Evolutionary conservation across 30 jellyfish, hydroid and myxozoan species (phyloP), one percentile per base, ranked within the genome.

Genomic region (Hydractinia symbiolongicarpus): DNA sequence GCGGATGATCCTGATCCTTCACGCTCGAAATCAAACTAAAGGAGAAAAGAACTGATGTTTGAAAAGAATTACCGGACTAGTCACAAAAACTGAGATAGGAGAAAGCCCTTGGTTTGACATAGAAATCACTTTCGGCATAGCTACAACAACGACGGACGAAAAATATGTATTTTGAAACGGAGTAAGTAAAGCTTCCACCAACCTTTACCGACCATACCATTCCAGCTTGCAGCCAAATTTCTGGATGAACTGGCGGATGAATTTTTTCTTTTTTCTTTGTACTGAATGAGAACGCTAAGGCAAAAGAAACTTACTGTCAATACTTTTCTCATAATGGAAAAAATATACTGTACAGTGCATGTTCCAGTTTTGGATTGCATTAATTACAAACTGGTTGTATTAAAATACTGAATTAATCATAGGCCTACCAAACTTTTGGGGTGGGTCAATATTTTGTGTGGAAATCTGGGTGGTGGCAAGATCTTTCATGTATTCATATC

Each of bases 141-240:
- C 44, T 30, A 30, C 44, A 30, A 30, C 44, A 30, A 30, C 2
- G 44, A 30, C 44, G 44, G 44, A 1, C 2, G 44, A 30, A 30
- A 30, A 30, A 1, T 30, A 30, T 30, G 44, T 30, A 30, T 30
- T 1, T 30, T 30, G 44, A 30, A 30, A 30, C 44, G 44, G 2
- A 30, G 44, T 60, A 60, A 1, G n/a, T 60, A 13, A 60, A 16
- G 17, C 70, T 15, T 6, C 4, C 52, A 51, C 88, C 5, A 80
- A 93, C 99, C 89, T 83, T 87, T 81, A 93, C 96, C 4, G 91
- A 61, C 99, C 99, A 93, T 49, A 81, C 86, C 67, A 93, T 73
- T 5, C 89, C 96, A 15, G 91, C 96, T 70, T 93, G 99, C n/a
- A 93, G 88, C 99, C 99, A 93, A 20, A 93, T 87, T 64, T 93